Evolutionary conservation across 2,888 invertebrate genomes (phyloP).

Genomic region (Nymphalis c-album): DNA sequence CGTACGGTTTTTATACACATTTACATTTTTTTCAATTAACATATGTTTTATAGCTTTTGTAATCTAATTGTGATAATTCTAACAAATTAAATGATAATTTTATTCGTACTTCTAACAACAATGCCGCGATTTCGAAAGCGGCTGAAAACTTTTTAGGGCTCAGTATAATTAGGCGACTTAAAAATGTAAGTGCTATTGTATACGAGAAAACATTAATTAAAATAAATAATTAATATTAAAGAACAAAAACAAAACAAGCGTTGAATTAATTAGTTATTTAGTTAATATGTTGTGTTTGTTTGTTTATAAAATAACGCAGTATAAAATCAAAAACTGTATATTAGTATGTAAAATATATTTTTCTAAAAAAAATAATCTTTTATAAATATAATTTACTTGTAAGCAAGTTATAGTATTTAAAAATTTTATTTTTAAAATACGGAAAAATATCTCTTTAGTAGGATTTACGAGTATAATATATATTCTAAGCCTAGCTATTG

Average conservation of each 20-base stretch:
- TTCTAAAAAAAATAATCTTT: too few species aligned
- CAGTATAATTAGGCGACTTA: slow-evolving; percentile 37
- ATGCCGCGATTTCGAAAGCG: slow-evolving; percentile 38
- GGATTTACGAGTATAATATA: too few species aligned
- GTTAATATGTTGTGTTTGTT: background rate
- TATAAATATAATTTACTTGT: too few species aligned
- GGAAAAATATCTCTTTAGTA: too few species aligned
- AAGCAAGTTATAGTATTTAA: too few species aligned
- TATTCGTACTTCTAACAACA: slow-evolving; percentile 35
- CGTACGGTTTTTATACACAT: too few species aligned
- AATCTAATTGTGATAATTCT: background rate
- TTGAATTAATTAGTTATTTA: slow-evolving; percentile 17
- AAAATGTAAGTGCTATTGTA: slow-evolving; percentile 33
- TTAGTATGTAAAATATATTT: too few species aligned
- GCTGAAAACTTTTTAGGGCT: slow-evolving; percentile 35
- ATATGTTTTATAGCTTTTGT: background rate
- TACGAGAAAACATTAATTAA: slow-evolving; percentile 29
- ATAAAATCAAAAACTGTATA: too few species aligned
- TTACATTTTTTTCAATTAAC: too few species aligned
- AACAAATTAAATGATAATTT: slow-evolving; percentile 6
- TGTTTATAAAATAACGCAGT: too few species aligned
- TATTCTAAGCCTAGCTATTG: too few species aligned
- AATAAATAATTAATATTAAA: slow-evolving; percentile 30
- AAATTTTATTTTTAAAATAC: too few species aligned
- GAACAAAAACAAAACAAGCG: slow-evolving; percentile 17